Percentiles rank a stretch among this genome's conserved stretches.
phyloP scores from a whole-genome alignment of 2,888 invertebrate species.

The Gasteruption jaculator region DNA sequence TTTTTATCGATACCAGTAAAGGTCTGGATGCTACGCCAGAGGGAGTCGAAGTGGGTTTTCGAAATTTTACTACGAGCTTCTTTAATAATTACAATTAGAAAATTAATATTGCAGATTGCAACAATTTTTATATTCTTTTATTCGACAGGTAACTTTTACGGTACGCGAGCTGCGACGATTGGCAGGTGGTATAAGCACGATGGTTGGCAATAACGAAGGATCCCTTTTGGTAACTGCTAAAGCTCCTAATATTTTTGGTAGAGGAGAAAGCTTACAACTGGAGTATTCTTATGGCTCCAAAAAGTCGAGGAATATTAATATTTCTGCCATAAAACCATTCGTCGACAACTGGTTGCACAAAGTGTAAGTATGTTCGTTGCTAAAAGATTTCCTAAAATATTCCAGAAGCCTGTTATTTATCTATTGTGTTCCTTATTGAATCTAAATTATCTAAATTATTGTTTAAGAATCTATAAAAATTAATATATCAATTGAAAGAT shows the following conservation, averaged over 20 bases:
- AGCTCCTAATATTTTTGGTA: slow-evolving; percentile 80
- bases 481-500: slow-evolving; percentile 4
- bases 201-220: slow-evolving; percentile 89
- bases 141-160: slow-evolving; percentile 73
- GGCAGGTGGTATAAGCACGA: slow-evolving; percentile 80
- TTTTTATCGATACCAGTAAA: slow-evolving; percentile 83
- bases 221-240: slow-evolving; percentile 71
- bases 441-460: slow-evolving; percentile 3
- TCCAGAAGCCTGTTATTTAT: too few species aligned
- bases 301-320: slow-evolving; percentile 74
- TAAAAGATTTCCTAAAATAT: slow-evolving; percentile 3
- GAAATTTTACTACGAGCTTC: not conserved
- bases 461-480: slow-evolving; percentile 5
- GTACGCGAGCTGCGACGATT: slow-evolving; percentile 80
- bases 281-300: slow-evolving; percentile 85
- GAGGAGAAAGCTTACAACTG: slow-evolving; percentile 77
- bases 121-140: slow-evolving; percentile 8
- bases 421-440: too few species aligned
- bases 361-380: slow-evolving; percentile 58
- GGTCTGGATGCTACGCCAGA: slow-evolving; percentile 73
- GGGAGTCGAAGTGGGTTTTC: slow-evolving; percentile 67
- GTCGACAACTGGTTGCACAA: slow-evolving; percentile 64
- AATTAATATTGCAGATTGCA: too few species aligned
- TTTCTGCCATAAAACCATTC: slow-evolving; percentile 80
- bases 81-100: not conserved